Base-by-base conservation (phyloP, 2,797 vertebrate genomes). In the Cynodonichthys magdalenae region DNA sequence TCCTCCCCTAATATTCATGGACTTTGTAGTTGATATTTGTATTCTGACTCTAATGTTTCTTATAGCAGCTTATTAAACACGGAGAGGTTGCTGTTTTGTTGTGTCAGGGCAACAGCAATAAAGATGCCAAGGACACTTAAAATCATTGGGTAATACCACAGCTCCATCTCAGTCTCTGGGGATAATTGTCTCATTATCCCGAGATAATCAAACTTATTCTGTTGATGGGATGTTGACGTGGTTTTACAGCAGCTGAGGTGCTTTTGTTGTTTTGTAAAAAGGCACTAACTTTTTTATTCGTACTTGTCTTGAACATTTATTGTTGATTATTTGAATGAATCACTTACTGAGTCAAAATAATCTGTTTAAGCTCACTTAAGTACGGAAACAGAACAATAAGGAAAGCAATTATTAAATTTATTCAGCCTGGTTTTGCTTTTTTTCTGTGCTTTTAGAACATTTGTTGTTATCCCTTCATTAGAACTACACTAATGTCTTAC, bases 151-250 rank as follows among this genome's bases (percentile, higher is more conserved):
- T 34, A 18, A 14, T 15, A 15, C 20, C 3, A 14, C 24, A 31
- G 55, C 29, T 29, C 3, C 17, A 15, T 53, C 3, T 49, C 6
- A 39, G 28, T 14, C 31, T 53, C 24, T 31, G 41, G 7, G 45
- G 49, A 45, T 64, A 28, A 64, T 49, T 55, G 53, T 19, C 62
- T 55, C 45, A 48, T 64, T 48, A 41, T 48, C 20, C 18, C 3
- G 28, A 31, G 28, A 59, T 34, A 55, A 55, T 31, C 29, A 10
- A 48, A 24, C 6, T 48, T 24, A 2, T 42, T 45, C 39, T 42
- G 48, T 48, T 15, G 42, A 27, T 17, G 48, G 1, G 11, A 29
- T 28, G 7, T 15, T n/a, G 24, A 11, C 9, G n/a, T 52, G 39
- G 24, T 51, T 59, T 48, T 24, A 28, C 28, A 27, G 29, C 15